phyloP scores from a whole-genome alignment of 2,797 vertebrate species.

The Vultur gryphus region DNA sequence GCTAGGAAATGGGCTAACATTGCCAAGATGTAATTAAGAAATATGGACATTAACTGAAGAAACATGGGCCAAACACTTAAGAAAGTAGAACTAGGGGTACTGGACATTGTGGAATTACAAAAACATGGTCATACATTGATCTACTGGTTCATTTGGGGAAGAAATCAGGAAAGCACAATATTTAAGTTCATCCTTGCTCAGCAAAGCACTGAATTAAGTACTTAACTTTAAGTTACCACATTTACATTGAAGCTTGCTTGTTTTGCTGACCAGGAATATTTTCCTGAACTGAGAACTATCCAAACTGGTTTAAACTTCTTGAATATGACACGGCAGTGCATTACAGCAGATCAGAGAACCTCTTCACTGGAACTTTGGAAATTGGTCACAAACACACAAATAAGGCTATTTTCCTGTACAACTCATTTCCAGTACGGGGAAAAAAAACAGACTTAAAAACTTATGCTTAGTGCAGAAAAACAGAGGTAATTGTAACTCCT shows the following conservation, averaged over 20 bases:
- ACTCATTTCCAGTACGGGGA: neutral
- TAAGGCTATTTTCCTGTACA: neutral
- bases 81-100: neutral
- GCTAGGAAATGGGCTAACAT: neutral
- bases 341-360: neutral
- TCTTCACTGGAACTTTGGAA: neutral
- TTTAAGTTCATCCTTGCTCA: neutral
- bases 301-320: neutral
- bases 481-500: neutral
- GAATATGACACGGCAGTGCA: neutral
- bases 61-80: neutral
- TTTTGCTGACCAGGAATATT: neutral
- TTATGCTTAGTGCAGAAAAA: neutral
- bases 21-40: neutral
- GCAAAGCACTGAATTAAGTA: neutral
- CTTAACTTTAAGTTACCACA: neutral
- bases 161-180: neutral
- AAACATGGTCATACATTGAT: neutral
- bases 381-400: neutral
- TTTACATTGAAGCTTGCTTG: neutral
- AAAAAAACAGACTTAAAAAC: neutral
- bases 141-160: neutral
- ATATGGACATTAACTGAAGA: neutral
- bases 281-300: neutral
- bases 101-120: neutral